A percentile compares a stretch with the other conserved stretches of the same genome.
phyloP scores from a whole-genome alignment of 2,797 vertebrate species.

The Babyrousa celebensis region DNA sequence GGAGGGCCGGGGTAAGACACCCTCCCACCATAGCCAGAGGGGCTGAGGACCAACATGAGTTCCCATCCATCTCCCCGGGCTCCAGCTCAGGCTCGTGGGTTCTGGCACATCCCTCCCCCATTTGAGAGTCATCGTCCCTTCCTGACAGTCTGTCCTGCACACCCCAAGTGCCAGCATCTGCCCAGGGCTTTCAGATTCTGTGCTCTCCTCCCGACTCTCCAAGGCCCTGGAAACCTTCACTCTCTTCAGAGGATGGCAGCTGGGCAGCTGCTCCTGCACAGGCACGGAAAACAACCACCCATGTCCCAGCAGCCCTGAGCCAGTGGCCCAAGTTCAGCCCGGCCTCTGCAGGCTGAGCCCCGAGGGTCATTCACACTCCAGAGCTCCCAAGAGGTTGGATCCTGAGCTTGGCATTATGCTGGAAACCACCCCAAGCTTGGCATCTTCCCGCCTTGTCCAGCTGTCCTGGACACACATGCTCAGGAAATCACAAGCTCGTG shows the following conservation, averaged over 20 bases:
- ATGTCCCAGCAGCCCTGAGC: fast-evolving
- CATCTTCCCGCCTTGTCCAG: background rate
- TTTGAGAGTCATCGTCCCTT: background rate
- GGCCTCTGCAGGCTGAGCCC: background rate
- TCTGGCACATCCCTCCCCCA: background rate
- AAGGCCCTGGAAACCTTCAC: fast-evolving
- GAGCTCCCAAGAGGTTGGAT: background rate
- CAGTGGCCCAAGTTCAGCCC: too few relatives aligned
- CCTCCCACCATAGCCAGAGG: background rate
- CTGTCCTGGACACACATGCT: background rate
- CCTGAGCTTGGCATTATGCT: fast-evolving
- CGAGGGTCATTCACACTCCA: background rate
- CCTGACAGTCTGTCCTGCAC: background rate
- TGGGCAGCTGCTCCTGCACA: background rate
- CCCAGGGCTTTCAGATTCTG: too few relatives aligned
- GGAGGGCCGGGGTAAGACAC: fast-evolving
- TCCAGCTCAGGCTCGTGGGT: fast-evolving
- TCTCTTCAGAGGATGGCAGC: fast-evolving
- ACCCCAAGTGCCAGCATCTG: background rate
- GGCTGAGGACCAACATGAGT: fast-evolving
- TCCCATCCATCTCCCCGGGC: fast-evolving
- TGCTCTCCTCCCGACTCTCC: fast-evolving
- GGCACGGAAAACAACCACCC: background rate
- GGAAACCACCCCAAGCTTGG: background rate
- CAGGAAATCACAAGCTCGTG: fast-evolving